Conservation (phyloP, 2,113 vertebrate species). For the Polypterus senegalus region DNA sequence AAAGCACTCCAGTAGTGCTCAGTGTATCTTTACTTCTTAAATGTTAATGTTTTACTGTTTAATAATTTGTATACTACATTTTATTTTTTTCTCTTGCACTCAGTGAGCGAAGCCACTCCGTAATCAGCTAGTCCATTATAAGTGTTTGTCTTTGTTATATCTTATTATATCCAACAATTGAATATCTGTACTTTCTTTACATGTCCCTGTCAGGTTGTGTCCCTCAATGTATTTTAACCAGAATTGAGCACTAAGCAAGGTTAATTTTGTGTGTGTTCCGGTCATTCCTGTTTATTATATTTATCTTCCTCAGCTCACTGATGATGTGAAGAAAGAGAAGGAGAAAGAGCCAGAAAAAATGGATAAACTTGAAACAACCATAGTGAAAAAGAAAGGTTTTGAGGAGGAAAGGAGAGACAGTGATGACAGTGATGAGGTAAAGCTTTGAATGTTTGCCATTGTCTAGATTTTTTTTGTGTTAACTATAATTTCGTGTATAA, state of each 20-base stretch:
- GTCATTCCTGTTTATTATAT: too few species aligned
- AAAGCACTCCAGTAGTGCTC: too few species aligned
- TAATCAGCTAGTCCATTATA: too few species aligned
- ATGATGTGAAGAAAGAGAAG: conserved; percentile 84
- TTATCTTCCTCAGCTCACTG: conserved; percentile 51
- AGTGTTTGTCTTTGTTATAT: too few species aligned
- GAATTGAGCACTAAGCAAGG: too few species aligned
- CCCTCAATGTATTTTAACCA: neutral
- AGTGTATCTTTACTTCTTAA: too few species aligned
- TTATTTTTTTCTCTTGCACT: too few species aligned
- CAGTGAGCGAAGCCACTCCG: too few species aligned
- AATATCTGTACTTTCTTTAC: neutral
- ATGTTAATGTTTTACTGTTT: too few species aligned
- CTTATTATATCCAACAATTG: too few species aligned
- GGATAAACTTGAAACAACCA: conserved; percentile 53
- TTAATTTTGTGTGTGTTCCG: too few species aligned
- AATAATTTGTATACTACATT: too few species aligned
- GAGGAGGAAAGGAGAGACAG: conserved; percentile 73
- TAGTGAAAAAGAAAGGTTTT: conserved; percentile 69
- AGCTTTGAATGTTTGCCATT: neutral
- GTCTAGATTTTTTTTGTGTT: neutral
- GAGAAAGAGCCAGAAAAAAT: conserved; percentile 79
- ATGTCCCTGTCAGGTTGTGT: neutral
- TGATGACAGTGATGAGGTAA: conserved; percentile 66
- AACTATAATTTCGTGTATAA: neutral